phyloP scores from a whole-genome alignment of 2,113 vertebrate genomes.

The Rhinogobius similis region DNA sequence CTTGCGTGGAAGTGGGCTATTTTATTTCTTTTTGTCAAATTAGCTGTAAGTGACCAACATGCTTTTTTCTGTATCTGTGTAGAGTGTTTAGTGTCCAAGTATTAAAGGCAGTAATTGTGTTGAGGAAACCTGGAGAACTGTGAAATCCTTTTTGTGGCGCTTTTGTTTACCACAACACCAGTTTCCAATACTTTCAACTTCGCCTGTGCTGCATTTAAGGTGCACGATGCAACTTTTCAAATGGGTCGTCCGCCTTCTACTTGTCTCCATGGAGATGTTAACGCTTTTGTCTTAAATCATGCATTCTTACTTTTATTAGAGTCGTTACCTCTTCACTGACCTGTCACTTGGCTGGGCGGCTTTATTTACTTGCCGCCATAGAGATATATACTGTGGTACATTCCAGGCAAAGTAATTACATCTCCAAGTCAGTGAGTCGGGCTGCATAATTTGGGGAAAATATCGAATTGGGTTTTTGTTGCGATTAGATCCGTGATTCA shows the following conservation, averaged over 20 bases:
- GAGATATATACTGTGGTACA: neutral
- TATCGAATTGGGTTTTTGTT: no score
- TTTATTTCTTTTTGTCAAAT: conserved; percentile 33
- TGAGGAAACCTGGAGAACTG: conserved; percentile 56
- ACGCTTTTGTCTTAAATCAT: no score
- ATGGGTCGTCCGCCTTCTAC: neutral
- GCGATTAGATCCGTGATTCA: no score
- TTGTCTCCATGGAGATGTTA: no score
- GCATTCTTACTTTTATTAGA: no score
- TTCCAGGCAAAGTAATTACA: no score
- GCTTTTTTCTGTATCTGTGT: conserved; percentile 48
- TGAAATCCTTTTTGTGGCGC: conserved; percentile 24
- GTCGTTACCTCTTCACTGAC: neutral
- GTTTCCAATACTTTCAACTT: conserved; percentile 7
- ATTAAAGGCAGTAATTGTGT: conserved; percentile 63
- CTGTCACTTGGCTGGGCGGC: neutral
- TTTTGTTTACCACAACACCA: conserved; percentile 31
- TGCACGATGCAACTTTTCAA: neutral
- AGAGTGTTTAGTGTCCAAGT: conserved; percentile 56
- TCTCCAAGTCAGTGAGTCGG: no score
- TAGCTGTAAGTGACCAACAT: conserved; percentile 53
- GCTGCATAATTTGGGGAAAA: no score
- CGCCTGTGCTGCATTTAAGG: neutral
- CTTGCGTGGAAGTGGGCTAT: conserved; percentile 24
- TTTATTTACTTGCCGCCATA: neutral